phyloP scores from a whole-genome alignment of 2,888 invertebrate species.

The Ormyrus rosae region DNA sequence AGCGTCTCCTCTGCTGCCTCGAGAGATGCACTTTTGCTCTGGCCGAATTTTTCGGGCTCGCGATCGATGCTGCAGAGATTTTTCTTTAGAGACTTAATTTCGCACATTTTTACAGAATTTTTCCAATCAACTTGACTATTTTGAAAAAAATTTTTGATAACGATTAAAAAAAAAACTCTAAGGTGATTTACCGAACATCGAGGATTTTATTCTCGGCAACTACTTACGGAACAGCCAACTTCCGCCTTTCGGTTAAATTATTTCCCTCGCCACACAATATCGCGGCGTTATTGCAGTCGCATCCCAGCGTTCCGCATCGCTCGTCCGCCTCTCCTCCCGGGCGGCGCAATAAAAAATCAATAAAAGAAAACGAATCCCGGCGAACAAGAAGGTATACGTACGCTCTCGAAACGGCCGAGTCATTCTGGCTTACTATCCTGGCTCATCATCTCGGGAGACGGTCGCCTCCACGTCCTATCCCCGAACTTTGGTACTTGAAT shows the following conservation, averaged over 20 bases:
- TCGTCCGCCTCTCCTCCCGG: background rate
- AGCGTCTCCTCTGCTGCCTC: conserved; percentile 7
- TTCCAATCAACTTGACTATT: background rate
- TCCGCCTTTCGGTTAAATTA: background rate
- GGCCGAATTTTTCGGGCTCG: background rate
- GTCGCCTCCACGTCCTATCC: conserved; percentile 52
- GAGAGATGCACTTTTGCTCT: conserved; percentile 22
- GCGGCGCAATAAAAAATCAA: conserved; percentile 3
- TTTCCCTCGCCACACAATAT: background rate
- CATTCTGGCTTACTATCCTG: conserved; percentile 37
- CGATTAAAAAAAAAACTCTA: background rate
- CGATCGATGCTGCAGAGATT: background rate
- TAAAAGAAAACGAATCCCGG: background rate
- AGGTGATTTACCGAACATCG: background rate
- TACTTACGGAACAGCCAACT: background rate
- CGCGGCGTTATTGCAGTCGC: conserved; percentile 30
- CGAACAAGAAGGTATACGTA: background rate
- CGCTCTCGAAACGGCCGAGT: background rate
- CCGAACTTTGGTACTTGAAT: conserved; percentile 74
- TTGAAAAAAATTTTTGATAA: background rate
- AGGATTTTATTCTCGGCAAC: background rate
- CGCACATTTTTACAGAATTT: no score
- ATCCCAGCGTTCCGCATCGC: conserved; percentile 14
- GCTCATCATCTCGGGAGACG: conserved; percentile 49
- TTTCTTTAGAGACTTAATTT: no score